Base-by-base conservation (phyloP, 1,140 invertebrate genomes). In the Neodiprion pinetum region DNA sequence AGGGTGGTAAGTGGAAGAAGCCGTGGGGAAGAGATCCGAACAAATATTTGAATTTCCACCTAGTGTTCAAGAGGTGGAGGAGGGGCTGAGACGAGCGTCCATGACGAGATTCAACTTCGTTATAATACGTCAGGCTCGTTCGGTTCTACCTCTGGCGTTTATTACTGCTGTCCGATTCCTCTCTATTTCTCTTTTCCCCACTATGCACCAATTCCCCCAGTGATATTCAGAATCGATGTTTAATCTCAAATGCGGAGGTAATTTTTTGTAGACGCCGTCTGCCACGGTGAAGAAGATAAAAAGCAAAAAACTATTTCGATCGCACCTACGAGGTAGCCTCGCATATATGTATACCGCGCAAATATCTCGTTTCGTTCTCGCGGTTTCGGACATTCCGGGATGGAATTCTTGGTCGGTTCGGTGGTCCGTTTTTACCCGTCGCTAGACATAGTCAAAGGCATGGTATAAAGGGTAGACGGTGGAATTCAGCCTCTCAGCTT, bases 401-500 rank as follows among this genome's bases (percentile, higher is more conserved):
- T 17, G 11, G 8, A 61, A 61, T 61, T 12, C 53, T 61, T 61
- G 53, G 11, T 61, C 53, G 53, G 53, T 14, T 9, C n/a, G 4
- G 11, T 17, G 53, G 11, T 12, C 53, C 5, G 53, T 7, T 9
- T 17, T 17, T 12, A 61, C n/a, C 53, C 53, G 53, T 77, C 75
- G 74, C 77, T 75, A 76, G 81, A 79, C 83, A 82, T 84, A 84
- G 82, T 82, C 81, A 84, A 82, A 81, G 81, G 83, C 83, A 82
- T 79, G 83, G 83, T 83, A 84, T 84, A 82, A 85, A 84, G 84
- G 82, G 80, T 84, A 83, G 82, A 82, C 80, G 81, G 81, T 85
- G 85, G 84, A 86, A 86, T 86, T 86, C 84, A 85, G 83, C 78
- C 83, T 85, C 85, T 83, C 85, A 84, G 85, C 85, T 86, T 85